Evolutionary conservation across 2,113 vertebrate species (phyloP).

Genomic region (Parotia lawesii): DNA sequence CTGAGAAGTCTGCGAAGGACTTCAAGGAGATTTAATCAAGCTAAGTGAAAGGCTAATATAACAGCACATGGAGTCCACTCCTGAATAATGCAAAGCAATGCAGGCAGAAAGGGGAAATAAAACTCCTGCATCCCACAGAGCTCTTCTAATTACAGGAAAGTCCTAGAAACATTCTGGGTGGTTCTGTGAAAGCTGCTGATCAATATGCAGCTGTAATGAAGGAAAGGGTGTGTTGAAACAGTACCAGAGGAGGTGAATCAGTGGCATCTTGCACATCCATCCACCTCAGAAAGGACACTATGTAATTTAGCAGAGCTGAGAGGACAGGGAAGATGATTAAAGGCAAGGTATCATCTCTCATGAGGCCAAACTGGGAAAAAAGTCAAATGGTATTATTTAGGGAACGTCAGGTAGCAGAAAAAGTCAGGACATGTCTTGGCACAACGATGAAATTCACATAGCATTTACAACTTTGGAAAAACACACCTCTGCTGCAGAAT

Average conservation of each 20-base stretch:
- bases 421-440: neutral
- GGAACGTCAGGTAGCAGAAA: neutral
- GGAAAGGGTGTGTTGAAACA: conserved; percentile 31
- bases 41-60: conserved; percentile 7
- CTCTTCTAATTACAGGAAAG: conserved; percentile 37
- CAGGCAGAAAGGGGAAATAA: neutral
- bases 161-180: conserved; percentile 28
- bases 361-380: neutral
- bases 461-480: neutral
- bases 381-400: neutral
- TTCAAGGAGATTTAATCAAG: conserved; percentile 43
- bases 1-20: conserved; percentile 4
- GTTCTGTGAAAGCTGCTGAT: conserved; percentile 29
- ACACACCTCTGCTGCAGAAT: neutral
- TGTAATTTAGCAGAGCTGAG: conserved; percentile 23
- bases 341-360: neutral
- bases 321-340: neutral
- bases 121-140: neutral
- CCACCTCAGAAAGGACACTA: neutral
- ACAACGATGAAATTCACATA: fast-evolving
- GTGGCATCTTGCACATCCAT: neutral
- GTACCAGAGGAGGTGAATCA: conserved; percentile 23
- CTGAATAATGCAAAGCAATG: conserved; percentile 35
- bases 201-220: conserved; percentile 37
- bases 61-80: neutral